phyloP scores from a whole-genome alignment of 2,888 invertebrate genomes.

The Diloba caeruleocephala region DNA sequence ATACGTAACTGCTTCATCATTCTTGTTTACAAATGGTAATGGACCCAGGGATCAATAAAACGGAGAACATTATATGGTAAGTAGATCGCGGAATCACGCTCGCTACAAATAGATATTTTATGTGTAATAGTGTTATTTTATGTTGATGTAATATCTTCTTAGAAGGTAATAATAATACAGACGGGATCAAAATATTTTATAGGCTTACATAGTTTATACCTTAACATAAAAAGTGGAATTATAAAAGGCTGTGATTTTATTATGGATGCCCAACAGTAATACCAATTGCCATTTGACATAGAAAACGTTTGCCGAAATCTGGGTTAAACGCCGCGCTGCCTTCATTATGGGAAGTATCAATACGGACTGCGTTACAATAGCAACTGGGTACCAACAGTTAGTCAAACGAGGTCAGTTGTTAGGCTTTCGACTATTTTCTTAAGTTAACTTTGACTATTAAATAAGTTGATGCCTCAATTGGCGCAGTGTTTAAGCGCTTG shows the following conservation, averaged over 20 bases:
- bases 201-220: neutral
- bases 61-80: slow-evolving; percentile 5
- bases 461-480: too few species aligned
- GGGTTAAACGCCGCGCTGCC: slow-evolving; percentile 8
- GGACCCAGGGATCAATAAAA: slow-evolving; percentile 21
- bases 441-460: too few species aligned
- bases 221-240: too few species aligned
- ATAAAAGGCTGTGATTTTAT: slow-evolving; percentile 1
- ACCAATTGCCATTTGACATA: too few species aligned
- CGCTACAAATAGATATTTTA: slow-evolving; percentile 4
- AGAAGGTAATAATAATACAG: slow-evolving; percentile 2
- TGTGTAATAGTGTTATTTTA: slow-evolving; percentile 11
- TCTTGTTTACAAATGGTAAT: slow-evolving; percentile 19
- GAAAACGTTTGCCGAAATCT: too few species aligned
- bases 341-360: slow-evolving; percentile 34
- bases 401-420: slow-evolving; percentile 29
- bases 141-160: slow-evolving; percentile 3
- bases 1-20: slow-evolving; percentile 29
- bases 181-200: neutral
- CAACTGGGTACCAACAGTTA: slow-evolving; percentile 29
- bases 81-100: slow-evolving; percentile 5
- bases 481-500: too few species aligned
- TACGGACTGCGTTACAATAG: slow-evolving; percentile 36
- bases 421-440: neutral
- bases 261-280: too few species aligned